Conservation (phyloP, 2,888 invertebrate genomes). For the Dorcus hopei region DNA sequence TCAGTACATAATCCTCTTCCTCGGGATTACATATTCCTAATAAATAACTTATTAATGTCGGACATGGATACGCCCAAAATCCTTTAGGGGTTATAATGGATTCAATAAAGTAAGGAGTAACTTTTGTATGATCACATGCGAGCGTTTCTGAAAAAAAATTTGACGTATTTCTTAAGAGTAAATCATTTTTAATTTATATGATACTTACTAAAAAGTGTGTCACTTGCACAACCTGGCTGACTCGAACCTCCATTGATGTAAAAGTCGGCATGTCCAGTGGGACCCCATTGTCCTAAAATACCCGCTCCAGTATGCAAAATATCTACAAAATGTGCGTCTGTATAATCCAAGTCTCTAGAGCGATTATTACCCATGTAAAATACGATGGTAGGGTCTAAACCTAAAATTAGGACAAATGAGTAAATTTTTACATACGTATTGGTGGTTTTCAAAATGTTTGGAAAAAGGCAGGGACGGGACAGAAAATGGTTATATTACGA, state of each 20-base stretch:
- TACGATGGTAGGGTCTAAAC: slow-evolving; percentile 80
- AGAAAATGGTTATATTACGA: background rate
- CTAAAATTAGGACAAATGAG: slow-evolving; percentile 46
- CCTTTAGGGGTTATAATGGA: slow-evolving; percentile 77
- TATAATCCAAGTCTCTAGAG: slow-evolving; percentile 73
- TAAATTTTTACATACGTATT: background rate
- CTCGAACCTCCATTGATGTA: slow-evolving; percentile 87
- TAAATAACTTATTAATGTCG: slow-evolving; percentile 77
- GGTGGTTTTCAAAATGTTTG: background rate
- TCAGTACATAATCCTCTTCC: slow-evolving; percentile 74
- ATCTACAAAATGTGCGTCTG: slow-evolving; percentile 81
- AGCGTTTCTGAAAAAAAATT: slow-evolving; percentile 66
- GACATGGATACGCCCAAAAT: slow-evolving; percentile 84
- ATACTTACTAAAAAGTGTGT: slow-evolving; percentile 74
- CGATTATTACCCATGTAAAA: slow-evolving; percentile 82
- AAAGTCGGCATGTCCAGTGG: slow-evolving; percentile 84
- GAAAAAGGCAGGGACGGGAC: background rate
- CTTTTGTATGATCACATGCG: slow-evolving; percentile 87
- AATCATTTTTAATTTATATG: background rate
- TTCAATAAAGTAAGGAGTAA: slow-evolving; percentile 87
- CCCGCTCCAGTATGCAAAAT: slow-evolving; percentile 84
- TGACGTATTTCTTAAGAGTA: background rate
- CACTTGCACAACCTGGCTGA: slow-evolving; percentile 81
- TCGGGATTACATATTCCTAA: slow-evolving; percentile 81
- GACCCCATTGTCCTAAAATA: slow-evolving; percentile 85